Evolutionary conservation across 1,140 invertebrate species (phyloP), one percentile per base, ranked within the genome.

Genomic region (Archivesica marissinica): DNA sequence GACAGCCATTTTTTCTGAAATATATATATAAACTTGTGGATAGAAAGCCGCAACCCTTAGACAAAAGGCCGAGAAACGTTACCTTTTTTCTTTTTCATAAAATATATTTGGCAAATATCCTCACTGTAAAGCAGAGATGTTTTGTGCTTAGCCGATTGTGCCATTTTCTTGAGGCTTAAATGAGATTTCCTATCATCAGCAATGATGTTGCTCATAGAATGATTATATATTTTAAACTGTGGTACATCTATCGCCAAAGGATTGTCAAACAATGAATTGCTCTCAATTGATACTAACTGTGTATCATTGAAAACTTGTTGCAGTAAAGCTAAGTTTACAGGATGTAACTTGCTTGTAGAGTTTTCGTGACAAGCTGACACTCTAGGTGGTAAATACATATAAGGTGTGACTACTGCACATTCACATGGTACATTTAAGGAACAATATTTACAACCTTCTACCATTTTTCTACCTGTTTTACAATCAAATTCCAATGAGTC

Each of bases 211-310:
- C 50, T 15, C 68, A 74, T 74, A 4, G 68, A 41, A 47, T 50
- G 68, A 74, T 74, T 74, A 50, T 74, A 74, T 25, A 74, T 74
- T 74, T 47, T 3, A 33, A 74, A 74, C 15, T 74, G 39, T 50
- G 41, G 68, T 33, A 74, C 41, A 74, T 74, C 23, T 7, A 74
- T 44, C 23, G 68, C 47, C 68, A 50, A 25, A 41, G 68, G 68
- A 47, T 74, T 47, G 47, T 74, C 39, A 50, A 74, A 74, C 30
- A 74, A 74, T 7, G 68, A 74, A 47, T 74, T 74, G 35, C 68
- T 74, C 13, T 74, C 68, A 74, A 74, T 74, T 50, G 17, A 9
- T 33, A 50, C 6, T 47, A 74, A 50, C 4, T 47, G 23, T 15
- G 39, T 74, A 74, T 47, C 41, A 47, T 74, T 47, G 28, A 74